Evolutionary conservation across 2,888 invertebrate species (phyloP).

Genomic region (Campopleginae sp.): DNA sequence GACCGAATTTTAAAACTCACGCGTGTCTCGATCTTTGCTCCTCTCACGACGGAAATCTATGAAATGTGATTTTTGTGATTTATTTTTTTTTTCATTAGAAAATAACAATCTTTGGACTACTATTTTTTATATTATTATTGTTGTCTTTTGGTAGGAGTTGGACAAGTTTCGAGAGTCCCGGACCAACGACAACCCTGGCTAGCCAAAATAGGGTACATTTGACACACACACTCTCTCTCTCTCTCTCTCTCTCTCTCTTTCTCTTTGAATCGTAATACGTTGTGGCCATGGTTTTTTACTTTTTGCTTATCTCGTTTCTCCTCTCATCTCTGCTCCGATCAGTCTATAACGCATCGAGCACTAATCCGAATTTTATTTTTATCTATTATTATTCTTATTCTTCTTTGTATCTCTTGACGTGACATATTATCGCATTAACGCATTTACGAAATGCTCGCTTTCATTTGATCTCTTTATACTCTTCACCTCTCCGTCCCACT

Average conservation of each 20-base stretch:
- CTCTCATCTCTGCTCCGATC: constrained; percentile 12
- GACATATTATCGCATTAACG: constrained; percentile 1
- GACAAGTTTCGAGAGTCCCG: constrained; percentile 81
- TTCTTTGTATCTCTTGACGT: no score
- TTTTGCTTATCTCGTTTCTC: constrained; percentile 56
- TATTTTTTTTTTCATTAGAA: background rate
- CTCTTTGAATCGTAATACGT: constrained; percentile 38
- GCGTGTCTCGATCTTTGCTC: no score
- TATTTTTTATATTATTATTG: constrained; percentile 73
- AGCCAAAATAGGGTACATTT: constrained; percentile 84
- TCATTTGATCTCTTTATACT: constrained; percentile 18
- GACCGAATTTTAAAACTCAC: no score
- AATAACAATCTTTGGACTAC: constrained; percentile 1
- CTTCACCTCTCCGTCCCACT: constrained; percentile 16
- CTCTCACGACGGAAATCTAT: no score
- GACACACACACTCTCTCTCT: constrained; percentile 64
- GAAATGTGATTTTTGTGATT: no score
- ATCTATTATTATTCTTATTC: no score
- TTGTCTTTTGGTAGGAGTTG: constrained; percentile 83
- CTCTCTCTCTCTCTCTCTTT: constrained; percentile 62
- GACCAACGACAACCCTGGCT: constrained; percentile 83
- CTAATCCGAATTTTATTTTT: no score
- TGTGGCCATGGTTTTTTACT: background rate
- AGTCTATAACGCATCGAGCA: constrained; percentile 1
- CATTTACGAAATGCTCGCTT: constrained; percentile 40